Percentiles rank a stretch among this genome's conserved stretches.
These are phyloP conservation scores for Hylaeus volcanicus DNA, from an alignment of 1,140 invertebrate genomes.

Conservation along the genomic window DNA sequence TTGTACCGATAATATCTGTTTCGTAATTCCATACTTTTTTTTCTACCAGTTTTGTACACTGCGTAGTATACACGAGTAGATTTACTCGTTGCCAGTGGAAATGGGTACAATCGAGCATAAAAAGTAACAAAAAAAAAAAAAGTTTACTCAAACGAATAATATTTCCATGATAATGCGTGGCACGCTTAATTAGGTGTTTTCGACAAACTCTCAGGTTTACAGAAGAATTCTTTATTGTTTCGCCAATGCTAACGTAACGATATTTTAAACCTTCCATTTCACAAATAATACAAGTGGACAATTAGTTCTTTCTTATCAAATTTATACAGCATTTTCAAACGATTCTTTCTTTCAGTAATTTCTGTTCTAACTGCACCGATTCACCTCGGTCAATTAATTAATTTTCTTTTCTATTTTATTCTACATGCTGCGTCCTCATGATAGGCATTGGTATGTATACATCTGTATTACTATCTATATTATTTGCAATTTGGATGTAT, in stretches of 20 bases:
- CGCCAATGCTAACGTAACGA: conserved; percentile 17
- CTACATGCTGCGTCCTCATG: conserved; percentile 79
- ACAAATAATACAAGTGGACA: not conserved
- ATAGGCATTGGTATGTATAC: conserved; percentile 84
- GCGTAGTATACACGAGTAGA: too few relatives aligned
- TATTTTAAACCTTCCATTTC: not conserved
- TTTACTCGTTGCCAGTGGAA: conserved; percentile 43
- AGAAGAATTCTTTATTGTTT: conserved; percentile 32
- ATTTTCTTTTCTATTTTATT: conserved; percentile 58
- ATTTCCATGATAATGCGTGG: not conserved
- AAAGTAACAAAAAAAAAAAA: not conserved
- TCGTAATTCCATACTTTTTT: too few relatives aligned
- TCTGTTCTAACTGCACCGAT: conserved; percentile 3
- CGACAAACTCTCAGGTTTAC: conserved; percentile 71
- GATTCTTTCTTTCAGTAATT: conserved; percentile 31
- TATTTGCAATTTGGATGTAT: not conserved
- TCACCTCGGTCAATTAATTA: conserved; percentile 41
- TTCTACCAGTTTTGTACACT: too few relatives aligned
- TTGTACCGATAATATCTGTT: too few relatives aligned
- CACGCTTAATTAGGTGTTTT: conserved; percentile 13
- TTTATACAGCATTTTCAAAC: conserved; percentile 17
- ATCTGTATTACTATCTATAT: not conserved
- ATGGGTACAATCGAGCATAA: not conserved
- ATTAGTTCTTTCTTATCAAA: not conserved
- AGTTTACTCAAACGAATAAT: not conserved